A percentile compares a stretch with the other conserved stretches of the same genome.
Evolutionary conservation across 30 jellyfish, hydroid and myxozoan species (phyloP).

Genomic region (Aurelia coerulea): DNA sequence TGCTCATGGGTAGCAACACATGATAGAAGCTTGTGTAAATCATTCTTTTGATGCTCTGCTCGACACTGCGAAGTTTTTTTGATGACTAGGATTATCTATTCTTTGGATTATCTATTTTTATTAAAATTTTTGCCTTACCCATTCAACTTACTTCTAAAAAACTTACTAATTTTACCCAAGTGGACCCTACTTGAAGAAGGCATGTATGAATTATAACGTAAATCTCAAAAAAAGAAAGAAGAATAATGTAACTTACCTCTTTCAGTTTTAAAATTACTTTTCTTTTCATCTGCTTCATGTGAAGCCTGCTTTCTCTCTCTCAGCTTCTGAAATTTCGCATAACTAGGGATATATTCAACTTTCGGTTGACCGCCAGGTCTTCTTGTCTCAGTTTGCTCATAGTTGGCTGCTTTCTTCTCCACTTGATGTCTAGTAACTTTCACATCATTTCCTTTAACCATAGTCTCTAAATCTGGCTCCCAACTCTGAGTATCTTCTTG

Average conservation of each 20-base stretch:
- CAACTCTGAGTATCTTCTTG: neutral
- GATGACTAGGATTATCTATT: no score
- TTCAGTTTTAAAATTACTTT: neutral
- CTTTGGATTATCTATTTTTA: no score
- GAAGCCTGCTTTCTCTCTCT: slow-evolving; percentile 25
- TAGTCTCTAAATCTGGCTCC: neutral
- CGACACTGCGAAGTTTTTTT: no score
- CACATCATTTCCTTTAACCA: neutral
- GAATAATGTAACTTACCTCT: slow-evolving; percentile 7
- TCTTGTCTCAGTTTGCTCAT: neutral
- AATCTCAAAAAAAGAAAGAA: no score
- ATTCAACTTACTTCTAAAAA: no score
- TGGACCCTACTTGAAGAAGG: no score
- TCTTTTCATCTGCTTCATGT: neutral
- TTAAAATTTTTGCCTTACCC: no score
- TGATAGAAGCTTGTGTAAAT: no score
- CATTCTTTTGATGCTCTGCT: no score
- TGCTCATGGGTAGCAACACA: no score
- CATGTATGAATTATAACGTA: no score
- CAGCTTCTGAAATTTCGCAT: slow-evolving; percentile 53
- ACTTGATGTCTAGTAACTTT: neutral
- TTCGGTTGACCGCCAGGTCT: neutral
- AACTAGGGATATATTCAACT: slow-evolving; percentile 41
- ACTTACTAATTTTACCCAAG: no score
- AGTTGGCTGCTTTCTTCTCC: neutral